Base-by-base conservation (phyloP, 30 jellyfish, hydroid and myxozoan genomes). In the Pelagia noctiluca region DNA sequence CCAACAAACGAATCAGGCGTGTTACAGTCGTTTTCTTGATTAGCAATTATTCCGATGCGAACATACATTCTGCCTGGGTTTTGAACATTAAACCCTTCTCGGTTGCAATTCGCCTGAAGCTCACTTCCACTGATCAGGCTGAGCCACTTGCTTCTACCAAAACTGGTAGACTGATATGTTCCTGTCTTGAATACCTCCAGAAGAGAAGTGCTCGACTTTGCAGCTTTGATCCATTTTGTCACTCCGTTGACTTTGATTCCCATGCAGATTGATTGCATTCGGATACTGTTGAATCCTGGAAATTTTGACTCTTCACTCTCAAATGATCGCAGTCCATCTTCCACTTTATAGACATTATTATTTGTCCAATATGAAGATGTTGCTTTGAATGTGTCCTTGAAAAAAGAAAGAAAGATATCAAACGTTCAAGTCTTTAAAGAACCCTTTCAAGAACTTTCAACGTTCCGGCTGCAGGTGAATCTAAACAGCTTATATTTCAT, bases 1-100 rank as follows among this genome's bases (percentile, higher is more conserved):
- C 89, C 89, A 22, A 78, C 19, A 30, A 18, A 18, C 2, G 89
- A 78, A 42, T 78, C 89, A 7, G 89, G 78, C 18, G 81, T 10
- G 19, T 35, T 37, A 52, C 89, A 78, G 36, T 78, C 67, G 11
- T 62, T 33, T 35, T 78, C 79, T 29, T 78, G 54, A 71, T 78
- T 78, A 1, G 71, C 89, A 19, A 78, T 18, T 1, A 57, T 5
- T 24, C 89, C 89, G 18, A 78, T 36, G 28, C 89, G 61, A 19
- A 52, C 68, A 10, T 19, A 10, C 21, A 3, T 52, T 25, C 68
- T 52, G 7, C 7, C 2, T 25, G 12, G 30, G 28, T 2, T 2
- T 5, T 52, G 12, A 30, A 10, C 21, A 19, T 52, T 52, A 30
- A 52, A 4, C 2, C 68, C 68, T 52, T 52, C 30, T 19, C 68